Evolutionary conservation across 2,888 invertebrate species (phyloP), one percentile per base, ranked within the genome.

Genomic region (Digitonthophagus gazella): DNA sequence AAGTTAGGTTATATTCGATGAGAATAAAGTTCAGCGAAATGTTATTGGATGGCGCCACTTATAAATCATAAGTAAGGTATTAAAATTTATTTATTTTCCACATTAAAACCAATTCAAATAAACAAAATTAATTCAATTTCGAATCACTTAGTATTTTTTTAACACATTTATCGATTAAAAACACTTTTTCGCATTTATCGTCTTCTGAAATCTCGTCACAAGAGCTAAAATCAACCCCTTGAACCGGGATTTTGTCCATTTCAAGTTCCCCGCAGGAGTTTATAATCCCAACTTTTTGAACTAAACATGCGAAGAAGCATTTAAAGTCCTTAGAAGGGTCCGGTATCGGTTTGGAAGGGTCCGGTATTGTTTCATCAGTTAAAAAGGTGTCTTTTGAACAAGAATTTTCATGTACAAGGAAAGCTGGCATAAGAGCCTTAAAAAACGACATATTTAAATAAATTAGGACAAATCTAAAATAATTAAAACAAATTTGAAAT

Each of bases 171-270:
- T 58, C 65, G 0, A 68, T 65, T 54, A 58, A 15, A 28, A 44
- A 68, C 6, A 55, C 58, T 58, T 58, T 57, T 16, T 68, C 16
- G 58, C 68, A 68, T 18, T 64, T 64, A 68, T 68, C 68, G 0
- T 65, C 28, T 44, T 64, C 65, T 3, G 15, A 44, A n/a, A 68
- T 54, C 14, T 14, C 19, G 0, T 64, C 15, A 3, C 68, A 68
- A 22, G 44, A 28, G 0, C 4, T 20, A 5, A 65, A 44, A 65
- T 65, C 65, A 6, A 68, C 20, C 22, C 54, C 18, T 1, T 58
- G 61, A 3, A 68, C 8, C 1, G 57, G 14, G 5, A 68, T 15
- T 44, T 65, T 68, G 58, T 16, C 56, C 0, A 44, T 58, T 58
- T 68, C 65, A 15, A 68, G 44, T 2, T 16, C 65, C 1, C 68